Evolutionary conservation across 2,113 vertebrate species (phyloP).

Genomic region (Buteo buteo): DNA sequence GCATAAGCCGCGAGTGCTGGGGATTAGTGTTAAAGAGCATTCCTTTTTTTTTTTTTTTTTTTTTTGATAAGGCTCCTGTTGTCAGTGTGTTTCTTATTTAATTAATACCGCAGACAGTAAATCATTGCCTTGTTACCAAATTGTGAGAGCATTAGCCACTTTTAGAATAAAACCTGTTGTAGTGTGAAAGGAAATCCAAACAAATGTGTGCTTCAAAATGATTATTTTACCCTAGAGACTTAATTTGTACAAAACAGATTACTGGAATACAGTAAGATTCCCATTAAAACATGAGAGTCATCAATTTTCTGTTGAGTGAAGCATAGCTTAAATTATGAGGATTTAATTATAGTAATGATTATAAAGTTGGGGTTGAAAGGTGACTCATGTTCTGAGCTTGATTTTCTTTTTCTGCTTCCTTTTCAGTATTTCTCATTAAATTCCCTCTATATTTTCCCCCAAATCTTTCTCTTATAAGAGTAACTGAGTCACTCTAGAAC

Average conservation of each 20-base stretch:
- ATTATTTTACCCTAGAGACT: slow-evolving; percentile 9
- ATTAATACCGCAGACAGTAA: slow-evolving; percentile 27
- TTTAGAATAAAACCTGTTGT: background rate
- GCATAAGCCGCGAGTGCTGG: background rate
- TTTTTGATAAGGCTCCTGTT: background rate
- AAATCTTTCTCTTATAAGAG: background rate
- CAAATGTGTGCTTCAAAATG: background rate
- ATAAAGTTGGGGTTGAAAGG: background rate
- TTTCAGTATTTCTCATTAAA: background rate
- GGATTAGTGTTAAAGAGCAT: background rate
- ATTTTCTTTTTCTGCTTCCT: background rate
- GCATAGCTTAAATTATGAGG: slow-evolving; percentile 7
- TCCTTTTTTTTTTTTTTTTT: background rate
- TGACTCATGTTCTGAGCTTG: background rate
- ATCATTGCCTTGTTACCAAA: slow-evolving; percentile 24
- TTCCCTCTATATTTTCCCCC: background rate
- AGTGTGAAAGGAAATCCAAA: slow-evolving; percentile 40
- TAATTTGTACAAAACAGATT: slow-evolving; percentile 29
- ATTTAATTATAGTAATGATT: slow-evolving; percentile 42
- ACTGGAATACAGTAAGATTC: background rate
- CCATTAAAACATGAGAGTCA: slow-evolving; percentile 16
- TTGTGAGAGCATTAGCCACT: background rate
- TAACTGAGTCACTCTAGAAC: background rate
- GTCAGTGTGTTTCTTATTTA: background rate
- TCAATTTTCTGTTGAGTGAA: slow-evolving; percentile 40